Evolutionary conservation across 1,140 invertebrate genomes (phyloP), one percentile per base, ranked within the genome.

Genomic region (Lucilia cuprina): DNA sequence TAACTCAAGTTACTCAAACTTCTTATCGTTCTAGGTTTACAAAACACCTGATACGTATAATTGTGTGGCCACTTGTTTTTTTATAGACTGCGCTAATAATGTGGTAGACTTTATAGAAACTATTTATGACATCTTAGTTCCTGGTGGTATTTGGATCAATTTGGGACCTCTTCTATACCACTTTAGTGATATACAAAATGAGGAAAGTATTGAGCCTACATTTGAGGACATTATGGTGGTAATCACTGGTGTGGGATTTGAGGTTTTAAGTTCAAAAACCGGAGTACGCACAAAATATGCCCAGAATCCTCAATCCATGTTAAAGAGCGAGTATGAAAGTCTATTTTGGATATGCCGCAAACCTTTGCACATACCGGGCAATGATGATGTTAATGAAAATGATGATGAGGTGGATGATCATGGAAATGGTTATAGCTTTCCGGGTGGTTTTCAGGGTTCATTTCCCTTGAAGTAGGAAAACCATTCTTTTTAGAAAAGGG

Each of bases 81-180:
- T 99, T 90, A 97, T 99, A 84, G 99, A 99, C 91, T 99, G 99
- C 89, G 98, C 98, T 17, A 96, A 97, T 83, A 99, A 99, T 91
- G 95, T 99, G 7, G 95, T 99, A 35, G 95, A 96, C 85, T 99
- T 99, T 88, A 95, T 99, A 77, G 97, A 99, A 92, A 96, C 95
- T 25, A 99, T 99, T 88, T 97, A 96, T 91, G 94, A 90, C 83
- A 98, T 99, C 88, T 91, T 99, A 4, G 96, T 96, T 91, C 96
- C 97, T 14, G 96, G 96, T 4, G 96, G 96, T 0, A 91, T 95
- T 85, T 98, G 97, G 97, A 94, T 98, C 83, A 98, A 98, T 92
- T 91, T 98, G 86, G 98, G 98, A 30, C 98, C 99, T 25, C 91
- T 99, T 70, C 91, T 99, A 1, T 99, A 99, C 91, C 98, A 99